Conservation (phyloP, 2,797 vertebrate genomes). For the Thalassophryne amazonica region DNA sequence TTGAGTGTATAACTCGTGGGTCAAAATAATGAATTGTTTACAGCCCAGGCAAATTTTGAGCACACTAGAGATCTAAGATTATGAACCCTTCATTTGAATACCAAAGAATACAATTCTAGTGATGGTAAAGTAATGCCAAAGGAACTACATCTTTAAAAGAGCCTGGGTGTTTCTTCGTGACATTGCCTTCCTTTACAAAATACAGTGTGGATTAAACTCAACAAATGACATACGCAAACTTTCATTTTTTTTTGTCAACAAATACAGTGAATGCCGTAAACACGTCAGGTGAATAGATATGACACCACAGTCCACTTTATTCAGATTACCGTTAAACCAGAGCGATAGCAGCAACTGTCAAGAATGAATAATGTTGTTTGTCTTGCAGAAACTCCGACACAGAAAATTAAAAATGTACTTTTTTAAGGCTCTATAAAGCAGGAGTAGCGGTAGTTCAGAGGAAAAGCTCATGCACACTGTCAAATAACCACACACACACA, state of each 20-base stretch:
- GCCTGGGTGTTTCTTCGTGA: neutral
- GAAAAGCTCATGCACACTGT: constrained; percentile 17
- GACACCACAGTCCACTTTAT: constrained; percentile 31
- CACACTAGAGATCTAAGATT: too few relatives aligned
- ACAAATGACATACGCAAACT: neutral
- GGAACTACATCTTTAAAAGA: too few relatives aligned
- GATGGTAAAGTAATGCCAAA: too few relatives aligned
- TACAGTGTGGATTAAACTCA: neutral
- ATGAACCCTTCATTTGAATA: too few relatives aligned
- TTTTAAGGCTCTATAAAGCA: constrained; percentile 23
- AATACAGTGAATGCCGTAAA: neutral
- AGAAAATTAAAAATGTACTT: constrained; percentile 31
- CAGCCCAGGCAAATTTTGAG: too few relatives aligned
- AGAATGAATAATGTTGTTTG: constrained; percentile 42
- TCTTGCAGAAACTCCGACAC: constrained; percentile 38
- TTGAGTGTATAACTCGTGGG: too few relatives aligned
- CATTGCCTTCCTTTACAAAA: constrained; percentile 5
- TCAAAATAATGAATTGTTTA: too few relatives aligned
- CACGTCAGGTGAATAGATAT: constrained; percentile 24
- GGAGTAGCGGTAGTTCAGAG: constrained; percentile 29
- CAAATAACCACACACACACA: neutral
- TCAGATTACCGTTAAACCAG: constrained; percentile 29
- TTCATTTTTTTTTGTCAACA: constrained; percentile 16
- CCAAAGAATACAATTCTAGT: too few relatives aligned
- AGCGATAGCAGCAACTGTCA: constrained; percentile 21